Evolutionary conservation across 2,888 invertebrate species (phyloP).

Genomic region (Polyommatus icarus): DNA sequence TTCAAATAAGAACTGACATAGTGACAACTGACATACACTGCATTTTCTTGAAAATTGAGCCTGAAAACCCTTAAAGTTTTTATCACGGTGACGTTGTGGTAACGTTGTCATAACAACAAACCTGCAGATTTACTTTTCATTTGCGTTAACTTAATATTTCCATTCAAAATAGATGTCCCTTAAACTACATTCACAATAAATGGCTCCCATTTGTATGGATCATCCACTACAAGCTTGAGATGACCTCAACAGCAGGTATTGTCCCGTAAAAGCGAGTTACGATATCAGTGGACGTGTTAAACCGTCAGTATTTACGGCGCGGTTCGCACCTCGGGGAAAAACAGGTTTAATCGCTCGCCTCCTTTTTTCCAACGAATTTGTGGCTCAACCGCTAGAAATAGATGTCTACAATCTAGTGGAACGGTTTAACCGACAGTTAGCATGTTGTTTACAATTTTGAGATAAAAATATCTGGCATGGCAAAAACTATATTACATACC

Average conservation of each 20-base stretch:
- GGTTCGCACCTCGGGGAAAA: background rate
- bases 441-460: background rate
- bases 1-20: too few species aligned
- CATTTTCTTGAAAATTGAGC: too few species aligned
- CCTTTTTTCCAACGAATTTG: slow-evolving; percentile 1
- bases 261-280: slow-evolving; percentile 1
- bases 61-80: too few species aligned
- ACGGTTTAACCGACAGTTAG: background rate
- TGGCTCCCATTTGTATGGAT: too few species aligned
- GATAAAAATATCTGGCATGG: background rate
- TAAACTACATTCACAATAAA: too few species aligned
- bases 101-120: too few species aligned
- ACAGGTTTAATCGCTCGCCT: background rate
- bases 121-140: too few species aligned
- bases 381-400: background rate
- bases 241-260: background rate
- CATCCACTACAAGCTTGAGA: too few species aligned
- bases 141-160: too few species aligned
- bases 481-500: background rate
- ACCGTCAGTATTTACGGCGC: background rate
- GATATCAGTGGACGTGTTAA: background rate
- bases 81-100: too few species aligned
- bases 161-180: too few species aligned
- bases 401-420: slow-evolving; percentile 12
- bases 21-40: too few species aligned